A percentile compares a stretch with the other conserved stretches of the same genome.
phyloP scores from a whole-genome alignment of 2,113 vertebrate genomes.

The Hydrolagus affinis region DNA sequence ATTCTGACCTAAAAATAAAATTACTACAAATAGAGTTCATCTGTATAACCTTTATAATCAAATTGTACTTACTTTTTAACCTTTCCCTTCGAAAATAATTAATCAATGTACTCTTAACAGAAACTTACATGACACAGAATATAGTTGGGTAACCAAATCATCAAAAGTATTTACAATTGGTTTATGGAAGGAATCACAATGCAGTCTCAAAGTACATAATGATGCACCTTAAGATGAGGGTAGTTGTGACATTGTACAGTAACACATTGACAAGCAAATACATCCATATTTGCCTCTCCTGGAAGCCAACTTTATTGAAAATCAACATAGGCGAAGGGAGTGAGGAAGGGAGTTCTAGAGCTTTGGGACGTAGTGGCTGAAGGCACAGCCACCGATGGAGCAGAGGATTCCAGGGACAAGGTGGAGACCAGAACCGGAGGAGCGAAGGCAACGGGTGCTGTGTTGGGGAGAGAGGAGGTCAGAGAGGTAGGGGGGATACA shows the following conservation, averaged over 20 bases:
- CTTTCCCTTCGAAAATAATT: background rate
- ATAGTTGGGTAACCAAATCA: conserved; percentile 7
- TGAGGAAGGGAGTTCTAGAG: too few species aligned
- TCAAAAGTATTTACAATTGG: conserved; percentile 13
- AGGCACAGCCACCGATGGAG: too few species aligned
- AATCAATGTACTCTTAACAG: background rate
- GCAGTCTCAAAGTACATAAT: background rate
- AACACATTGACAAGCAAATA: background rate
- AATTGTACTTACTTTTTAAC: background rate
- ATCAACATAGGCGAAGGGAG: too few species aligned
- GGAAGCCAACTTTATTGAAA: background rate
- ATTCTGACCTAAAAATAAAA: too few species aligned
- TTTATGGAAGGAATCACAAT: conserved; percentile 1
- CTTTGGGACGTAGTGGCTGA: too few species aligned
- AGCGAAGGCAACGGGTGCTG: too few species aligned
- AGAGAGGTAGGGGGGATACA: too few species aligned
- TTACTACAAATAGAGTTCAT: background rate
- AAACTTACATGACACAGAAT: background rate
- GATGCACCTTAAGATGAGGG: background rate
- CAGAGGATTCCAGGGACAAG: too few species aligned
- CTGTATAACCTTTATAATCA: background rate
- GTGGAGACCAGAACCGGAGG: too few species aligned
- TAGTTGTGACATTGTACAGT: background rate
- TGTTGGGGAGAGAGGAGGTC: too few species aligned
- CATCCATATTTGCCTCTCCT: background rate